Evolutionary conservation across 1,140 invertebrate genomes (phyloP).

Genomic region (Eulimnadia texana): DNA sequence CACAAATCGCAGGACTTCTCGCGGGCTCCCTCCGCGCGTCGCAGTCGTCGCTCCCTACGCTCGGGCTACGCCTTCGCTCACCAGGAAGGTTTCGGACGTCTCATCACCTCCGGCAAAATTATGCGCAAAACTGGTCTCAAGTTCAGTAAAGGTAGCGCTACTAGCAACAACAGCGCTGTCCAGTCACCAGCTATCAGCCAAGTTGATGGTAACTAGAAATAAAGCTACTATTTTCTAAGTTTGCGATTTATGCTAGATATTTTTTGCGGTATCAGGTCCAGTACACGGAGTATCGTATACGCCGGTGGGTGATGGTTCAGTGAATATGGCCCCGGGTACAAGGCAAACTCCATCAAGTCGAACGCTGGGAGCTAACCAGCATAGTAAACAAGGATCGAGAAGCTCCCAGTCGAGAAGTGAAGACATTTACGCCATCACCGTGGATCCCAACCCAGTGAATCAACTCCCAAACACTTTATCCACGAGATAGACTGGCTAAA

Average conservation of each 20-base stretch:
- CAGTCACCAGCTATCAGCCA: neutral
- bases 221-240: neutral
- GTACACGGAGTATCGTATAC: neutral
- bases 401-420: neutral
- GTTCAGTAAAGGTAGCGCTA: neutral
- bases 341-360: neutral
- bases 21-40: constrained; percentile 67
- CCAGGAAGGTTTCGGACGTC: constrained; percentile 87
- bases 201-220: neutral
- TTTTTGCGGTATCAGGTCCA: neutral
- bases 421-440: constrained; percentile 4
- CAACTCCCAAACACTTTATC: neutral
- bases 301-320: neutral
- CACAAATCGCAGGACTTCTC: constrained; percentile 58
- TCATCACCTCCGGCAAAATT: constrained; percentile 95
- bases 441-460: neutral
- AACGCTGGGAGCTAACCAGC: neutral
- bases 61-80: constrained; percentile 98
- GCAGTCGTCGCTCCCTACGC: constrained; percentile 73
- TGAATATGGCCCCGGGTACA: neutral
- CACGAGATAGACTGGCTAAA: neutral
- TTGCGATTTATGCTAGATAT: neutral
- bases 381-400: too few species aligned
- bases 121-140: constrained; percentile 44
- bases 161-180: constrained; percentile 3